phyloP scores from a whole-genome alignment of 2,888 invertebrate genomes.

The Apodemia mormo region DNA sequence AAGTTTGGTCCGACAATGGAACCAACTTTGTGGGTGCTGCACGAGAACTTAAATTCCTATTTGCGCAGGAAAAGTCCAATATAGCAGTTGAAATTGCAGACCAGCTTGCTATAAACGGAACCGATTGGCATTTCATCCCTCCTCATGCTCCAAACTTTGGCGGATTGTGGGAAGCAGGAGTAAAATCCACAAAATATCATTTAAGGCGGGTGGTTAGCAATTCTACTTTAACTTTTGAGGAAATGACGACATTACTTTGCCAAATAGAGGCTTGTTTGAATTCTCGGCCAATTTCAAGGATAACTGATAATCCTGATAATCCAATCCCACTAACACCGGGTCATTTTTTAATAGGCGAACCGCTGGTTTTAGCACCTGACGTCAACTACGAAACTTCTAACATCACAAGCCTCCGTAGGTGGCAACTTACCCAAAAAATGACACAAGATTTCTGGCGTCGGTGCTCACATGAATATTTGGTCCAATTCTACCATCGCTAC shows the following conservation, averaged over 20 bases:
- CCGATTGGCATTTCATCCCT: slow-evolving; percentile 27
- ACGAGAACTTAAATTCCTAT: slow-evolving; percentile 15
- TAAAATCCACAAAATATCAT: slow-evolving; percentile 25
- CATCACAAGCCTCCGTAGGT: slow-evolving; percentile 29
- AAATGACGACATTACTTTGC: slow-evolving; percentile 29
- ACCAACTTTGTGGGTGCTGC: slow-evolving; percentile 22
- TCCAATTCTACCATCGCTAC: slow-evolving; percentile 30
- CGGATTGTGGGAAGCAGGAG: slow-evolving; percentile 22
- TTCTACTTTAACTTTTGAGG: slow-evolving; percentile 33
- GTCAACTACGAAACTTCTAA: slow-evolving; percentile 28
- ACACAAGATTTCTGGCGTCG: slow-evolving; percentile 35
- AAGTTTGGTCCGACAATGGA: slow-evolving; percentile 26
- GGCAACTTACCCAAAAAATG: slow-evolving; percentile 36
- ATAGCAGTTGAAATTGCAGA: slow-evolving; percentile 17
- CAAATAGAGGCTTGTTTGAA: slow-evolving; percentile 38
- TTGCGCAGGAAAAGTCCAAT: slow-evolving; percentile 20
- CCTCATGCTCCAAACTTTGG: slow-evolving; percentile 22
- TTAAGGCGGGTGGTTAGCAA: slow-evolving; percentile 10
- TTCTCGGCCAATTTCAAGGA: slow-evolving; percentile 28
- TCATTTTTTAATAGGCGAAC: slow-evolving; percentile 37
- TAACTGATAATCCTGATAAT: slow-evolving; percentile 26
- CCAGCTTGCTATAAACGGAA: slow-evolving; percentile 14
- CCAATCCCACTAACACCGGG: slow-evolving; percentile 34
- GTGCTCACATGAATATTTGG: slow-evolving; percentile 35
- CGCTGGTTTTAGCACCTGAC: slow-evolving; percentile 30